Conservation (phyloP, 2,113 vertebrate species). For the Verasper variegatus region DNA sequence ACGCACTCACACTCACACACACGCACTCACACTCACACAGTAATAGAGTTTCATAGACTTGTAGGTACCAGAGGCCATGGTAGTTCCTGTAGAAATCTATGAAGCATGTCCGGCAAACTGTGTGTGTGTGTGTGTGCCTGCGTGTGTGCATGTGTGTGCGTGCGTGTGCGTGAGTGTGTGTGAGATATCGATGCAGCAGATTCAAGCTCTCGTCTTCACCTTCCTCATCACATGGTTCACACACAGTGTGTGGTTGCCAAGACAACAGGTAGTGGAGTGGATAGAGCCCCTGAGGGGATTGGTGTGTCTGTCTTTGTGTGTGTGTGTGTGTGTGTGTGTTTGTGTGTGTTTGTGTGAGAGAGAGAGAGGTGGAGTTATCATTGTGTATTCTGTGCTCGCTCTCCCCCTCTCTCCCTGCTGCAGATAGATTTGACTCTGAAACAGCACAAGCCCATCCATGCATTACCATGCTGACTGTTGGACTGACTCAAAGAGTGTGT, state of each 20-base stretch:
- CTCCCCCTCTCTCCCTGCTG: conserved; percentile 44
- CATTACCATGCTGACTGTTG: conserved; percentile 48
- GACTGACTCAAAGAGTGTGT: conserved; percentile 3
- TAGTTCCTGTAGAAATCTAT: conserved; percentile 21
- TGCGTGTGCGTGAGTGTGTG: conserved; percentile 22
- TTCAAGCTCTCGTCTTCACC: conserved; percentile 60
- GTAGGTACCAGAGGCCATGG: conserved; percentile 11
- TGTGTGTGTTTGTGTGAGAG: conserved; percentile 18
- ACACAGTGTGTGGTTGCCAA: conserved; percentile 77
- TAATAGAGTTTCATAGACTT: conserved; percentile 18
- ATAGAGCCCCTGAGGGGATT: conserved; percentile 67
- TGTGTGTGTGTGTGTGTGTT: conserved; percentile 25
- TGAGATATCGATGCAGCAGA: conserved; percentile 50
- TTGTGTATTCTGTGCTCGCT: conserved; percentile 56
- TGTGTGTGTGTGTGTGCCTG: conserved; percentile 21
- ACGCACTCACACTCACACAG: conserved; percentile 9
- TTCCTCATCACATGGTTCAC: conserved; percentile 75
- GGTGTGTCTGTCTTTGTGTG: conserved; percentile 33
- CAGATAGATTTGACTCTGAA: conserved; percentile 63
- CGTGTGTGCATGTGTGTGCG: conserved; percentile 20
- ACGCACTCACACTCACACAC: conserved; percentile 5
- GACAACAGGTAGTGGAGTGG: conserved; percentile 81
- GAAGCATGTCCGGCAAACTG: conserved; percentile 4
- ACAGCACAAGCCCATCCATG: conserved; percentile 43
- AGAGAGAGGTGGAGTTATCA: conserved; percentile 43